Conservation (phyloP, 30 jellyfish, hydroid and myxozoan species). For the Aurelia sp. region DNA sequence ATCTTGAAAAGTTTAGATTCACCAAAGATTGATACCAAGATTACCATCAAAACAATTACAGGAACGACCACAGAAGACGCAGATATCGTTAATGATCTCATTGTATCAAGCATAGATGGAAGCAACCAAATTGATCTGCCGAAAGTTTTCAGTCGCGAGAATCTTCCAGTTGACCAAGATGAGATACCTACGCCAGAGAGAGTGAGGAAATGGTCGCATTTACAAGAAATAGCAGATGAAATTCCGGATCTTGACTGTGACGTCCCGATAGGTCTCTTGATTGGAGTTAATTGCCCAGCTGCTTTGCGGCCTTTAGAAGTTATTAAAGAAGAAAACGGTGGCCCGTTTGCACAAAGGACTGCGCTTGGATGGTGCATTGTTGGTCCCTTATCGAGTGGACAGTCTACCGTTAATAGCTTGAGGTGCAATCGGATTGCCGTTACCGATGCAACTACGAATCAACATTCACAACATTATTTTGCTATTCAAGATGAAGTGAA, state of each 20-base stretch:
- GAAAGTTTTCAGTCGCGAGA: conserved; percentile 45
- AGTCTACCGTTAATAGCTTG: too few species aligned
- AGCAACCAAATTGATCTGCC: conserved; percentile 47
- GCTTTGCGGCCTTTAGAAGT: conserved; percentile 38
- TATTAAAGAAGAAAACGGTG: conserved; percentile 22
- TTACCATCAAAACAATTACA: neutral
- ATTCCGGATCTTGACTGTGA: conserved; percentile 44
- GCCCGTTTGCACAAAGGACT: too few species aligned
- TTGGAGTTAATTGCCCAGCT: conserved; percentile 36
- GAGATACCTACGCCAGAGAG: neutral
- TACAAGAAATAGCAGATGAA: conserved; percentile 25
- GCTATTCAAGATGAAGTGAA: too few species aligned
- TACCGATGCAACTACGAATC: too few species aligned
- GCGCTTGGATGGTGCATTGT: too few species aligned
- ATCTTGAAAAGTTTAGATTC: too few species aligned
- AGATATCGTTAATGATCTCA: too few species aligned
- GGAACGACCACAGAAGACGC: neutral
- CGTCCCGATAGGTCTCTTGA: conserved; percentile 23
- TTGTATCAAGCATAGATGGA: neutral
- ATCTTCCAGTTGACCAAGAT: conserved; percentile 38
- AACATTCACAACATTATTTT: too few species aligned
- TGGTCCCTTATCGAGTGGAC: too few species aligned
- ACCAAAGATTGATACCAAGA: too few species aligned
- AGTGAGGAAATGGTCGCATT: conserved; percentile 4
- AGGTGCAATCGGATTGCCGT: too few species aligned